Evolutionary conservation across 2,797 vertebrate genomes (phyloP), one percentile per base, ranked within the genome.

Genomic region (Lithobates sylvaticus): DNA sequence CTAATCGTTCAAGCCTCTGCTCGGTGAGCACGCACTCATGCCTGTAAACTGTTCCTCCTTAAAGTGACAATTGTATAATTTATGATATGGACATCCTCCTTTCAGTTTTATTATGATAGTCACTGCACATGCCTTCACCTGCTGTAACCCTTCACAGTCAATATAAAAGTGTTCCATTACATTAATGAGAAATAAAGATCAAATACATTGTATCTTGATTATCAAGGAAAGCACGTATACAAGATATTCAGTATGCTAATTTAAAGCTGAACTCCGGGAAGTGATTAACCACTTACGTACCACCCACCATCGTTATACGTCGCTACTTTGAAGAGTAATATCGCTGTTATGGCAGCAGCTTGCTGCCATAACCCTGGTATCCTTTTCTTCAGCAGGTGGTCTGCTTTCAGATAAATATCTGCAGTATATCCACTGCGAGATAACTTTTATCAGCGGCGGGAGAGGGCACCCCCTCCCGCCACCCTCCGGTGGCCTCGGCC

Each of bases 1-100:
- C 92, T 95, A 95, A 96, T 96, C 95, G 95, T 95, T 94, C 93
- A 89, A 91, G 94, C 93, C 90, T 89, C 92, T 91, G 93, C 93
- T 94, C 93, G 88, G 92, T 89, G 90, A 92, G 94, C 93, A 92
- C 89, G 84, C 91, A 92, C 93, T 96, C 95, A 94, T 86, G 95
- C 94, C 93, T 93, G 94, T 94, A 96, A 96, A 96, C 85, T 91
- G 92, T 91, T 93, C 27, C 93, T 94, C 91, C 91, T 94, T 94
- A 94, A 90, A 88, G 93, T 92, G 92, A 94, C 93, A 94, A 95
- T 92, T 91, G 87, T 95, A 93, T 94, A 91, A 95, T 96, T 95
- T 96, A 94, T 91, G 93, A 93, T 89, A 84, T 26, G 87, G 95
- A 93, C 93, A 91, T 88, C 92, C 94, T 89, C 88, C 89, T 93